Evolutionary conservation across 1,140 invertebrate species (phyloP), one percentile per base, ranked within the genome.

Genomic region (Berghia stephanieae): DNA sequence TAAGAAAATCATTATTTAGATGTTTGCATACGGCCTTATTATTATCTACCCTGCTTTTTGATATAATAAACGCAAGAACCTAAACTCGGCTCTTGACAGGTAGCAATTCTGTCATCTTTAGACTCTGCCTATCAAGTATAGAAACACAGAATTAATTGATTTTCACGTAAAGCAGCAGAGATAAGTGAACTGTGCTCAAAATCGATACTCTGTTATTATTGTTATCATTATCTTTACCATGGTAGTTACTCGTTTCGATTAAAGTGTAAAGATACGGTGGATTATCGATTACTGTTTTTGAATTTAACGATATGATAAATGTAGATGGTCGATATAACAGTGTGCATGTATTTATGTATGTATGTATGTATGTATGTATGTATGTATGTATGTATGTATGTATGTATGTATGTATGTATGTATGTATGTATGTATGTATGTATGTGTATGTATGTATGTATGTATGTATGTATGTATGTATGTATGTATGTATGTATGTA

Each of bases 351-450:
- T n/a, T n/a, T n/a, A n/a, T n/a, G n/a, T n/a, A n/a, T n/a, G n/a
- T 60, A 4, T 60, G 5, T 60, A 21, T 60, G 55, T 60, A 21
- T 74, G 24, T 74, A 6, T 74, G 46, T 70, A n/a, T 76, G 3
- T 76, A 36, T 76, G 40, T 67, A 46, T 67, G 38, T 76, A 46
- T 70, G 27, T 67, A 38, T 70, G 31, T 76, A 70, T 76, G 38
- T 76, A 70, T 76, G 38, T 76, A 70, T 76, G 5, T 76, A 70
- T 76, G 38, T 76, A 70, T 74, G 36, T 74, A 52, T 74, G 24
- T 74, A 31, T 74, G 36, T 55, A 52, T 74, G 49, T 74, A 31
- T 74, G 44, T 74, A 52, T 74, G 36, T 74, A 74, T 74, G 36
- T 42, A 42, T 75, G 34, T 75, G 44, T 66, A n/a, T 75, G 44